Conservation (phyloP, 2,797 vertebrate species). For the Bucorvus abyssinicus region DNA sequence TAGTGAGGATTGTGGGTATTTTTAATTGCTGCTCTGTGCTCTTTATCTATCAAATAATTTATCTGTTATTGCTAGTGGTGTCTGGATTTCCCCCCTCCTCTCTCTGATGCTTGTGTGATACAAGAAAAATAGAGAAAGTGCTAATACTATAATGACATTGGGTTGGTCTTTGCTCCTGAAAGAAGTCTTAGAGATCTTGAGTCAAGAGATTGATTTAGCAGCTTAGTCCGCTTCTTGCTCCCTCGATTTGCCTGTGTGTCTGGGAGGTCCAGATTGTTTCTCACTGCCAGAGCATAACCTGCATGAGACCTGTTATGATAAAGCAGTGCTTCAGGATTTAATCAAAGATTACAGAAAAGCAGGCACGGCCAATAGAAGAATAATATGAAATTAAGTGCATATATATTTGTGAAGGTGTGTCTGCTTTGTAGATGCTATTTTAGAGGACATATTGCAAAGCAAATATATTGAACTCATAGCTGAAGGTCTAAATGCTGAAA, state of each 20-base stretch:
- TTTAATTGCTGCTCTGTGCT: not conserved
- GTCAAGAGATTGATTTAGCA: not conserved
- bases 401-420: not conserved
- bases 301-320: not conserved
- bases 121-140: not conserved
- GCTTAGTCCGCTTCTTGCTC: not conserved
- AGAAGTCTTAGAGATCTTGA: not conserved
- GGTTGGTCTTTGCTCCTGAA: not conserved
- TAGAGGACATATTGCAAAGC: not conserved
- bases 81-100: not conserved
- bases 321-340: not conserved
- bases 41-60: not conserved
- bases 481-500: not conserved
- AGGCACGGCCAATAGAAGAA: not conserved
- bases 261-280: not conserved
- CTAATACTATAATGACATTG: not conserved
- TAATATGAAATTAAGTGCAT: not conserved
- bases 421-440: not conserved
- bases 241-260: not conserved
- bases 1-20: not conserved
- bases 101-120: not conserved
- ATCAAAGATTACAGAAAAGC: not conserved
- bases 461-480: not conserved
- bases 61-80: not conserved
- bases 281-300: not conserved